phyloP scores from a whole-genome alignment of 2,888 invertebrate genomes.

The Brenthis hecate region DNA sequence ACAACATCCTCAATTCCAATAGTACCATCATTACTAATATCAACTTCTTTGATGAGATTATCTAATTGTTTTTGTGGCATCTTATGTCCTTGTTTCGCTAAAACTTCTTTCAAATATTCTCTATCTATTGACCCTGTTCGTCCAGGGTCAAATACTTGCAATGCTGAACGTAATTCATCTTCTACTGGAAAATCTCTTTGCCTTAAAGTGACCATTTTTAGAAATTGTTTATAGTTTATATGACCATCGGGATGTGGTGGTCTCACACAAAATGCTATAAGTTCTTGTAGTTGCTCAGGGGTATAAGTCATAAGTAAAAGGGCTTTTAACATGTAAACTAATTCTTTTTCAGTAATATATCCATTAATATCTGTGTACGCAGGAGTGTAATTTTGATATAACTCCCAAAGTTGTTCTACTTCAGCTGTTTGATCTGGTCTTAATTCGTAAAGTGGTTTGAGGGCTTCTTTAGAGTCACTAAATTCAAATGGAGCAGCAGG shows the following conservation, averaged over 20 bases:
- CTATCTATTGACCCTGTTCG: constrained; percentile 60
- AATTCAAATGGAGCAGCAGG: constrained; percentile 70
- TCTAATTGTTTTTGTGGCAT: constrained; percentile 59
- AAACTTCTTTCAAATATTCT: constrained; percentile 60
- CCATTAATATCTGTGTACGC: constrained; percentile 67
- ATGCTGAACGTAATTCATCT: constrained; percentile 64
- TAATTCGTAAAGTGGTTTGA: constrained; percentile 62
- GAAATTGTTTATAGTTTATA: constrained; percentile 66
- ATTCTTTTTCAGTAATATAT: constrained; percentile 69
- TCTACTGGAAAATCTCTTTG: constrained; percentile 64
- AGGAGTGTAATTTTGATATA: constrained; percentile 70
- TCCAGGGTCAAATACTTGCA: constrained; percentile 64
- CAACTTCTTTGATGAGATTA: constrained; percentile 71
- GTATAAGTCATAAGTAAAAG: constrained; percentile 68
- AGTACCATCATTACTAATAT: constrained; percentile 70
- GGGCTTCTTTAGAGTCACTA: constrained; percentile 64
- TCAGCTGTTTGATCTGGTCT: constrained; percentile 70
- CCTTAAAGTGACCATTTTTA: constrained; percentile 67
- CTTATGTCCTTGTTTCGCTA: constrained; percentile 63
- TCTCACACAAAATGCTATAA: constrained; percentile 63
- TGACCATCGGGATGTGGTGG: constrained; percentile 69
- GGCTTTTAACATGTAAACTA: constrained; percentile 68
- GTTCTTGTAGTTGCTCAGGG: constrained; percentile 66
- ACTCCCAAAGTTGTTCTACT: constrained; percentile 69
- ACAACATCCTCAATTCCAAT: constrained; percentile 72